These are phyloP conservation scores for Brienomyrus longianalis DNA, from an alignment of 2,113 vertebrate genomes.

Conservation along the genomic window DNA sequence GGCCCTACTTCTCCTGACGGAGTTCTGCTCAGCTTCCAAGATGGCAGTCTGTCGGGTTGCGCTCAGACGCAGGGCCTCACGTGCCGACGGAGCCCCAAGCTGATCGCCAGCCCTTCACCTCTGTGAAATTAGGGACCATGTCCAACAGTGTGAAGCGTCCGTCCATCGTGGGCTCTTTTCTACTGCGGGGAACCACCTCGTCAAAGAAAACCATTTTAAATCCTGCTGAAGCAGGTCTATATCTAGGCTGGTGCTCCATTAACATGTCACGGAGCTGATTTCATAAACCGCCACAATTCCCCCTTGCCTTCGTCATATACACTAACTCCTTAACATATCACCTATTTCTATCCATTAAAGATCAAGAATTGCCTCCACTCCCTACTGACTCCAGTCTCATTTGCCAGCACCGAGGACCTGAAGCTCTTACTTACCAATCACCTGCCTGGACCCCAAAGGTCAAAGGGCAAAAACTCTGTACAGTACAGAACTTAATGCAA, in stretches of 20 bases:
- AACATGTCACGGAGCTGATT: neutral
- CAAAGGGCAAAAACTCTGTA: neutral
- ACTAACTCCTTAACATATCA: neutral
- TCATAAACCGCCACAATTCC: neutral
- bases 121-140: neutral
- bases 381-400: neutral
- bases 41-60: neutral
- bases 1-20: neutral
- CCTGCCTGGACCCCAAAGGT: neutral
- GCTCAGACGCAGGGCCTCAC: neutral
- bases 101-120: neutral
- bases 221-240: neutral
- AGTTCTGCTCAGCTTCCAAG: neutral
- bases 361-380: neutral
- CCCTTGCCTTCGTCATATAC: neutral
- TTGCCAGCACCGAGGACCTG: neutral
- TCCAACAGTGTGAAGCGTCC: neutral
- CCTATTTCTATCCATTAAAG: neutral
- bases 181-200: neutral
- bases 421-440: neutral
- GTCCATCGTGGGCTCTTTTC: neutral
- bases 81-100: neutral
- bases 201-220: neutral
- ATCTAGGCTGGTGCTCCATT: neutral
- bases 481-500: neutral